Evolutionary conservation across 2,888 invertebrate genomes (phyloP), one percentile per base, ranked within the genome.

Genomic region (Drosophila austrosaltans): DNA sequence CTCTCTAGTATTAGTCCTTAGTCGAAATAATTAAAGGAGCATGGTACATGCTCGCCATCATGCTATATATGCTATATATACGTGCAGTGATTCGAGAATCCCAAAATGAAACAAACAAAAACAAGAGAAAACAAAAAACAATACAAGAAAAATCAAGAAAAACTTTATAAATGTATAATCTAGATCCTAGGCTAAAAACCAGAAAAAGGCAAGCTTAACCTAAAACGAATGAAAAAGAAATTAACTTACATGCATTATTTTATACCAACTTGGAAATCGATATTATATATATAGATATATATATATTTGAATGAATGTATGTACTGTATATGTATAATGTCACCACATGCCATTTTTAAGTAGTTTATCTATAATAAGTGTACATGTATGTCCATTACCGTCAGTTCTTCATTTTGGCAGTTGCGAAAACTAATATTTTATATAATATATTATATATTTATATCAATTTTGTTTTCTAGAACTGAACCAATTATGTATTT

Each of bases 41-140:
- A 85, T 82, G 85, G 77, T 81, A 80, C 72, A 82, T 85, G 83
- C 81, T 80, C 57, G 3, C 20, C 57, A 71, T 81, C 87, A 86
- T 82, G 81, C 84, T 87, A 82, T 78, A 77, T 77, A 59, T 32
- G 44, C 44, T 44, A 56, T 56, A 57, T 79, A 79, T 79, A 85
- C 76, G 82, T 83, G 81, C 84, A 85, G 85, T 85, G 89, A 85
- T 85, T 88, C 82, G 76, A 85, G 79, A 83, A 85, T 88, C 88
- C 83, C 87, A 81, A 85, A 48, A 22, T 48, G 48, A 48, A 48
- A 48, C 48, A 7, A 22, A 25, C 10, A 10, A 48, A 48, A 48
- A 36, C 36, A 36, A 36, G 8, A 36, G 6, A 48, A 44, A 20
- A 16, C 6, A 48, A 22, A 48, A 48, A 20, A 22, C 20, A 48